phyloP scores from a whole-genome alignment of 2,888 invertebrate species.

The Himalopsyche kuldschensis region DNA sequence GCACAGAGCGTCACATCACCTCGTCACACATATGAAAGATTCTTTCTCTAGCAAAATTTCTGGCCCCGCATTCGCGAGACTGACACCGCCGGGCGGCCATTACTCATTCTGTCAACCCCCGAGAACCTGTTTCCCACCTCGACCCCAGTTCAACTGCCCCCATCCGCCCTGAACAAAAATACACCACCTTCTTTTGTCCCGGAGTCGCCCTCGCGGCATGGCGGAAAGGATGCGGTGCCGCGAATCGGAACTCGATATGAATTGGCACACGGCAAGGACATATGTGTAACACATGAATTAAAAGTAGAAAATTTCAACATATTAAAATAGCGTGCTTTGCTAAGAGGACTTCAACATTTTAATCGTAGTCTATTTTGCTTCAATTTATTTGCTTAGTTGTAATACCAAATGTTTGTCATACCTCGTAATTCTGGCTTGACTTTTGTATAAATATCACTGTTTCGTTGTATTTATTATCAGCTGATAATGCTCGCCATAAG shows the following conservation, averaged over 20 bases:
- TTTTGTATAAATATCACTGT: too few relatives aligned
- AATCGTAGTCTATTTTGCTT: too few relatives aligned
- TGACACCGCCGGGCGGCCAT: slow-evolving; percentile 49
- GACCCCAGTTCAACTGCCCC: neutral
- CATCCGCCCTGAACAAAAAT: neutral
- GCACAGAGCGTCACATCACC: neutral
- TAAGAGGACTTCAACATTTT: too few relatives aligned
- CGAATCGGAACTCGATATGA: neutral
- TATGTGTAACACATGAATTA: neutral
- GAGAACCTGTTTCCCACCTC: slow-evolving; percentile 49
- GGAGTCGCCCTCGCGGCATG: neutral
- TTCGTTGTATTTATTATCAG: too few relatives aligned
- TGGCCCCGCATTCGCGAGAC: slow-evolving; percentile 41
- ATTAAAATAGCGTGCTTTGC: too few relatives aligned
- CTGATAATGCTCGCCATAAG: too few relatives aligned
- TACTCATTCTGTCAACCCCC: slow-evolving; percentile 60
- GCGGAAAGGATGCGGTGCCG: neutral
- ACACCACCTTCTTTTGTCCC: slow-evolving; percentile 4
- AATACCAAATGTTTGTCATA: too few relatives aligned
- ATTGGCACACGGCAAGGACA: neutral
- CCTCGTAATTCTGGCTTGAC: too few relatives aligned
- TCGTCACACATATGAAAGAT: neutral
- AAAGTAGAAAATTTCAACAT: too few relatives aligned
- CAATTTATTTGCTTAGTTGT: too few relatives aligned
- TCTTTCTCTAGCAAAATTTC: neutral